Conservation (phyloP, 37 sponge, comb jelly and placozoan species). For the Oscarella lobularis region DNA sequence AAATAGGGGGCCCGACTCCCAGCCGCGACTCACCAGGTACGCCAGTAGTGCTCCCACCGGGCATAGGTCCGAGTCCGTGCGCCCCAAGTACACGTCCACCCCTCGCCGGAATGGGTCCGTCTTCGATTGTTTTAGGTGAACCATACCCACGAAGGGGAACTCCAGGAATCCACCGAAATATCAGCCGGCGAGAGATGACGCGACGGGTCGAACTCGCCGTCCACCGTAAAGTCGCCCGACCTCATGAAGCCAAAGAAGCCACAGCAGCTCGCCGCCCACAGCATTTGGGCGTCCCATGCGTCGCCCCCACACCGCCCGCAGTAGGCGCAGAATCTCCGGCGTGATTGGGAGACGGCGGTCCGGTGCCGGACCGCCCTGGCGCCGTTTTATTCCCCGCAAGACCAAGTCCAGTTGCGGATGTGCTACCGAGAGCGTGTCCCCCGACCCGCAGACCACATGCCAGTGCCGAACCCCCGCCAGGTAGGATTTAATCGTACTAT, state of each 20-base stretch:
- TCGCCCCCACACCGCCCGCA: background rate
- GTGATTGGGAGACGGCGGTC: slow-evolving; percentile 8
- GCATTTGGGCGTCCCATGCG: background rate
- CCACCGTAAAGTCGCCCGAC: background rate
- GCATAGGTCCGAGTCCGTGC: background rate
- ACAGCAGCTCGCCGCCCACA: background rate
- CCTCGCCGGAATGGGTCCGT: background rate
- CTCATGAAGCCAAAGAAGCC: slow-evolving; percentile 11
- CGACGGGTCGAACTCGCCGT: background rate
- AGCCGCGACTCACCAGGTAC: background rate
- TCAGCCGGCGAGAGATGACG: background rate
- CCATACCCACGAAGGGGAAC: background rate
- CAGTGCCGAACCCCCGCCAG: background rate
- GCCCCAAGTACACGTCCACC: background rate
- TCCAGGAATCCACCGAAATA: background rate
- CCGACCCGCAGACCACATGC: background rate
- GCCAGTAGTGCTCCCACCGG: background rate
- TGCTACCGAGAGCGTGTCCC: background rate
- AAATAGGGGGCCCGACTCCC: background rate
- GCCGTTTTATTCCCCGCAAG: background rate
- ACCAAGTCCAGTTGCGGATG: background rate
- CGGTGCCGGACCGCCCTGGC: background rate
- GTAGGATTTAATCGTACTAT: background rate
- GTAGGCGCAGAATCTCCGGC: slow-evolving; percentile 8
- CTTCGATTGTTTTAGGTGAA: background rate